Base-by-base conservation (phyloP, 2,888 invertebrate genomes). In the Polietes domitor region DNA sequence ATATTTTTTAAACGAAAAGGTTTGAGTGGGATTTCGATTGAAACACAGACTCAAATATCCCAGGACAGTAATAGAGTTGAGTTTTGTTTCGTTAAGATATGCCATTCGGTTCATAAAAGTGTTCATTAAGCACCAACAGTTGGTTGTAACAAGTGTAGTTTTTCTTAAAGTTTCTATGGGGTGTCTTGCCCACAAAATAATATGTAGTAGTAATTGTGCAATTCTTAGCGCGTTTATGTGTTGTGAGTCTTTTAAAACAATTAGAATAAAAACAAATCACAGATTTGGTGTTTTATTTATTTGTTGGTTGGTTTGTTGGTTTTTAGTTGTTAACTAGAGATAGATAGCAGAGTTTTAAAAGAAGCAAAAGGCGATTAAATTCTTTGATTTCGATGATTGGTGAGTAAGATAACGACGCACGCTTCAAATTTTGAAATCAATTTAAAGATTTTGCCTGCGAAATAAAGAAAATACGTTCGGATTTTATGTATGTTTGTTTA, bases 391-490 rank as follows among this genome's bases (percentile, higher is more conserved):
- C 0, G 53, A 53, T 53, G 21, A 6, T 50, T 58, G 24, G 15
- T 26, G 58, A 19, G 32, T 9, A 32, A 32, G 32, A 32, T n/a
- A n/a, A 47, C 5, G 2, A 47, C 47, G 47, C 47, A 47, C 68
- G 43, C 68, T 58, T 68, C 68, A 68, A 41, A 41, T 15, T 24
- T 41, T 61, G 61, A 41, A 71, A 68, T 77, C 43, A 77, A 85
- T 89, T 90, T 90, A 90, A 87, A 90, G 88, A 78, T 85, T 86
- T 90, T 90, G 90, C 90, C 90, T 90, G 90, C 81, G 87, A 85
- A 89, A 85, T 87, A 89, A 84, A 90, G 86, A 53, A 85, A 61
- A 55, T 53, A 80, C 7, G 7, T 43, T 68, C 37, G 28, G 28
- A n/a, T 41, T 43, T 43, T 24, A 24, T 41, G 37, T 68, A 37